Percentiles rank a stretch among this genome's conserved stretches.
Evolutionary conservation across 2,113 vertebrate genomes (phyloP).

Genomic region (Malaclemys terrapin): DNA sequence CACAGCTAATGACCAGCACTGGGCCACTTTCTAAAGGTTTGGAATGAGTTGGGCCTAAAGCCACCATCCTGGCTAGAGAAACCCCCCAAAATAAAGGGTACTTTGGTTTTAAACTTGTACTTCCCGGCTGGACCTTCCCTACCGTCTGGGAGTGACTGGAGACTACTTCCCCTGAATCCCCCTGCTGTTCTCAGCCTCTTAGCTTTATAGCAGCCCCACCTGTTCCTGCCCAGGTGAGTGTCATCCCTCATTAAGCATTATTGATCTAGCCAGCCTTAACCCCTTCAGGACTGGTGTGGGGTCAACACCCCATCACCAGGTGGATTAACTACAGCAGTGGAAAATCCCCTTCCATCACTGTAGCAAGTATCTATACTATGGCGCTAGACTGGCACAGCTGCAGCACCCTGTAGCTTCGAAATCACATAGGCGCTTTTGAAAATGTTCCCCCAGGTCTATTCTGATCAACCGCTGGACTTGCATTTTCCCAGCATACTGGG

Average conservation of each 20-base stretch:
- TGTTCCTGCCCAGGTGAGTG: no score
- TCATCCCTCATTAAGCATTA: no score
- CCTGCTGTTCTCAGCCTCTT: no score
- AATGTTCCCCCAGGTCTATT: background rate
- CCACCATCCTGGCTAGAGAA: background rate
- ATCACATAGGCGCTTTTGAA: background rate
- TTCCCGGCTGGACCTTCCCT: background rate
- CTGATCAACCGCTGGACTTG: background rate
- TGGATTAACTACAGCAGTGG: no score
- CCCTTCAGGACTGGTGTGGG: no score
- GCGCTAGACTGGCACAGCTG: background rate
- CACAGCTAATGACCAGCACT: background rate
- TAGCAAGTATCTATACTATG: background rate
- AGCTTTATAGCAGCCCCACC: no score
- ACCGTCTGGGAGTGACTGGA: no score
- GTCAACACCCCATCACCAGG: no score
- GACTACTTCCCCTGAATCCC: no score
- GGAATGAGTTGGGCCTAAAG: background rate
- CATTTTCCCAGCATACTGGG: background rate
- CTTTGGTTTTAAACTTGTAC: slow-evolving; percentile 14
- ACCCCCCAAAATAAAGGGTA: background rate
- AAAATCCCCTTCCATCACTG: no score
- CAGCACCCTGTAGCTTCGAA: background rate
- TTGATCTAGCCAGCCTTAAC: no score
- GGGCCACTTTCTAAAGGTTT: background rate